Evolutionary conservation across 2,113 vertebrate genomes (phyloP).

Genomic region (Tupaia chinensis): DNA sequence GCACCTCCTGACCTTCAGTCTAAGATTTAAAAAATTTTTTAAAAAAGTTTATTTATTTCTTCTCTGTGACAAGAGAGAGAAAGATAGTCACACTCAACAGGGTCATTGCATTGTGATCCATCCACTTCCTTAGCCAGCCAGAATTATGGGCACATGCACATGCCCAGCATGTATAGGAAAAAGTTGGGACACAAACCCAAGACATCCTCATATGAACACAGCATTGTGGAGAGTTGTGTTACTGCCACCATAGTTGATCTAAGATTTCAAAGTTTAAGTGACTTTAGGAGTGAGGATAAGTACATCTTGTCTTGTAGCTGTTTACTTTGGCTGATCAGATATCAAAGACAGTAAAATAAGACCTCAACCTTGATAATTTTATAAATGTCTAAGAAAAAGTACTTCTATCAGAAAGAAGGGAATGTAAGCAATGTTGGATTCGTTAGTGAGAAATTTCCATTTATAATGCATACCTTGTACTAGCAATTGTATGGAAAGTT

Average conservation of each 20-base stretch:
- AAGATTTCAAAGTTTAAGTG: not conserved
- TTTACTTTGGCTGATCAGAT: not conserved
- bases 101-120: too few species aligned
- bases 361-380: not conserved
- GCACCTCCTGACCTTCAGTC: too few species aligned
- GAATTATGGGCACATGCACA: too few species aligned
- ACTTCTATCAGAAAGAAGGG: not conserved
- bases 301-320: not conserved
- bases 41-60: too few species aligned
- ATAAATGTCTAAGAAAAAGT: not conserved
- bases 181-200: too few species aligned
- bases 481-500: not conserved
- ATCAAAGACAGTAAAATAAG: not conserved
- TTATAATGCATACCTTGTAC: not conserved
- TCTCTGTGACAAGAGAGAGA: too few species aligned
- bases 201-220: too few species aligned
- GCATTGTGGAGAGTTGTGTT: too few species aligned
- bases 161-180: too few species aligned
- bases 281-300: not conserved
- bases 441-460: not conserved
- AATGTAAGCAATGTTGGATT: not conserved
- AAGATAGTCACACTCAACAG: too few species aligned
- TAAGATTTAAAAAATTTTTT: not conserved
- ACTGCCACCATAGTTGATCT: not conserved
- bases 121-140: too few species aligned